Evolutionary conservation across 2,888 invertebrate genomes (phyloP), one percentile per base, ranked within the genome.

Genomic region (Magallana nippona): DNA sequence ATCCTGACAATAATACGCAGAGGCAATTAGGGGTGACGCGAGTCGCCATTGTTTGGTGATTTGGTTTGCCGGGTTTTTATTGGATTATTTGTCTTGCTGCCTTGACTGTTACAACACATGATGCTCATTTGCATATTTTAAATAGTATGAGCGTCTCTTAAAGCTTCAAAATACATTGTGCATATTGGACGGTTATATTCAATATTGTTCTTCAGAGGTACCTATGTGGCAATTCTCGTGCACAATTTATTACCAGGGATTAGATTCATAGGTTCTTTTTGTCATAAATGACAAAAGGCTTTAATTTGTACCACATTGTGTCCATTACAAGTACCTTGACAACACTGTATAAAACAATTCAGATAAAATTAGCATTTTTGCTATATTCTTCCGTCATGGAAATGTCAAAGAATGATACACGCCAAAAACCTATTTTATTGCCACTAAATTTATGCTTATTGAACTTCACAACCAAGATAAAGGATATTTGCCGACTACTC

Each of bases 71-170:
- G 13, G 32, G 71, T 22, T 71, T 71, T 71, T 71, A 71, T 71
- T 22, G 11, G 13, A 27, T 32, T 71, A 32, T 22, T 71, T 22
- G 3, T 32, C 32, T 71, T 44, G 8, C 44, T 44, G 44, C 15
- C 22, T 71, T 27, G 15, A 22, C 32, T 22, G 32, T 32, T 27
- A 71, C 32, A 27, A 71, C 10, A 44, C 15, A 27, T 5, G 71
- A 71, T 15, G 71, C 27, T 27, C 13, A 71, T 71, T 71, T 27
- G 15, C 27, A 71, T 71, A 71, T 71, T 32, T 71, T 71, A 71
- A 71, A 71, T 71, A 1, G 71, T 32, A 19, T n/a, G 11, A 71
- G 15, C 17, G 15, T 3, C 32, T 17, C 0, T 27, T 22, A 22
- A 13, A 71, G 71, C 71, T 27, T 71, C 15, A 71, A 22, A 71